phyloP scores from a whole-genome alignment of 2,113 vertebrate genomes.

The Copsychus sechellarum region DNA sequence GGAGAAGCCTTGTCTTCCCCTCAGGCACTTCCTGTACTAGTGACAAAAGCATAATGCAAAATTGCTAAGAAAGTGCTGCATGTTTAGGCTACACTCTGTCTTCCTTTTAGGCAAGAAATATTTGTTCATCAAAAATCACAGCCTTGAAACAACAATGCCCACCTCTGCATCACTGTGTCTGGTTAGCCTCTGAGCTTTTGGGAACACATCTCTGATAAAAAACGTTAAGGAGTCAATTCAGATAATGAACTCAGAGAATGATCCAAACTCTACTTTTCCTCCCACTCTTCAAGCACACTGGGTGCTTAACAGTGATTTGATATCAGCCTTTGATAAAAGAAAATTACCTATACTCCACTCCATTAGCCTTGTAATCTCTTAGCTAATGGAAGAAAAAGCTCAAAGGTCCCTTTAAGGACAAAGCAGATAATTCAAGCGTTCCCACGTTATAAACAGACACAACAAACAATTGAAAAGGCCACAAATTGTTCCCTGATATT shows the following conservation, averaged over 20 bases:
- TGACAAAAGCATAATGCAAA: slow-evolving; percentile 15
- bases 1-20: background rate
- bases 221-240: background rate
- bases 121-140: background rate
- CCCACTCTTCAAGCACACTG: background rate
- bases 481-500: background rate
- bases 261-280: background rate
- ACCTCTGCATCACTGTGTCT: background rate
- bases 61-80: background rate
- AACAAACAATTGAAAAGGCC: background rate
- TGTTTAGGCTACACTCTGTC: background rate
- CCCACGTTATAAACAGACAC: background rate
- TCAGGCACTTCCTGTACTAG: slow-evolving; percentile 7
- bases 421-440: background rate
- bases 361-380: background rate
- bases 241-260: background rate
- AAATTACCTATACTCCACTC: background rate
- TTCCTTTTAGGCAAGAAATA: background rate
- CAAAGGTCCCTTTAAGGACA: background rate
- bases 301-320: background rate
- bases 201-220: background rate
- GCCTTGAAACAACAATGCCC: background rate
- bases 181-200: background rate
- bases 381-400: background rate
- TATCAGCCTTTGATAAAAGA: background rate